Conservation (phyloP, 2,113 vertebrate species). For the Pelecanus crispus region DNA sequence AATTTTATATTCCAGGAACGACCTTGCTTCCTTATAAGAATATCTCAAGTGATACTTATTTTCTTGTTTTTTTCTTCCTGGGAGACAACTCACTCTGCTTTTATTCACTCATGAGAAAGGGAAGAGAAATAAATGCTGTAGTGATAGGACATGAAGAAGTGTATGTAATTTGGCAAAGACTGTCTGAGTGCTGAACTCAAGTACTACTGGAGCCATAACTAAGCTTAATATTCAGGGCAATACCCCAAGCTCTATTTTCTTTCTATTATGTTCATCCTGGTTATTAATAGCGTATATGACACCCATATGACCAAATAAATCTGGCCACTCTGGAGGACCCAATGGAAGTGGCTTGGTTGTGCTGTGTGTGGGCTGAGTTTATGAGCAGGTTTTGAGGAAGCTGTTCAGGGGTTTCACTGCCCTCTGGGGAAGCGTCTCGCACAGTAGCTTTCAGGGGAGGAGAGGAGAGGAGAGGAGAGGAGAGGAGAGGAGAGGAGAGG, state of each 20-base stretch:
- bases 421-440: neutral
- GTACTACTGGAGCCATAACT: neutral
- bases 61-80: neutral
- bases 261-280: neutral
- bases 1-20: neutral
- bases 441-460: neutral
- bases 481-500: neutral
- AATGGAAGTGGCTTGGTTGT: neutral
- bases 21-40: neutral
- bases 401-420: neutral
- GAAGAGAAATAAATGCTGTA: neutral
- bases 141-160: neutral
- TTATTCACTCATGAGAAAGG: neutral
- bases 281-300: constrained; percentile 5
- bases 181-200: neutral
- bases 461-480: neutral
- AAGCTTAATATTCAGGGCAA: neutral
- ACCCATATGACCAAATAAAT: constrained; percentile 2
- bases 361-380: constrained; percentile 20
- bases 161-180: neutral
- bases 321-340: neutral
- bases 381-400: neutral
- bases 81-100: neutral
- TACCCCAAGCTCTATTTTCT: neutral
- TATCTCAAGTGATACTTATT: neutral